Percentiles rank a stretch among this genome's conserved stretches.
These are phyloP conservation scores for Onychostoma macrolepis DNA, from an alignment of 2,113 vertebrate species.

Conservation along the genomic window DNA sequence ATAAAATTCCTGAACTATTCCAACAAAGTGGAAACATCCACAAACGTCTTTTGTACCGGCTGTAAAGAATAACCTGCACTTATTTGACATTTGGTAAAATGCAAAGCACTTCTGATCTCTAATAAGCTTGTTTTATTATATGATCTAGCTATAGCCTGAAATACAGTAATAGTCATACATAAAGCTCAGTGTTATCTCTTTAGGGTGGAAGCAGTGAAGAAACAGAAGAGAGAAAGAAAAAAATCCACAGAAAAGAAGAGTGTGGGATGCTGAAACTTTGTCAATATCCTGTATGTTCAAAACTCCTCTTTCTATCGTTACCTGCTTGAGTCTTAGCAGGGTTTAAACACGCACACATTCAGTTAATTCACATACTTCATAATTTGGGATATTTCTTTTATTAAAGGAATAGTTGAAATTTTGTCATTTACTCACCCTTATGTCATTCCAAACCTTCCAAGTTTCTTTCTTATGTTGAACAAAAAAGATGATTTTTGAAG, in stretches of 20 bases:
- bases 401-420: too few relatives aligned
- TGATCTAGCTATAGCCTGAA: background rate
- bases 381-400: background rate
- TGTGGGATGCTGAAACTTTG: constrained; percentile 39
- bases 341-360: background rate
- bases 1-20: background rate
- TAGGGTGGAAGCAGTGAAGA: constrained; percentile 65
- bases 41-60: background rate
- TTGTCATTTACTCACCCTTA: too few relatives aligned
- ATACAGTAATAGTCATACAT: background rate
- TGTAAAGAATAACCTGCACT: background rate
- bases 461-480: too few relatives aligned
- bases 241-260: constrained; percentile 61
- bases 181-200: constrained; percentile 14
- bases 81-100: background rate
- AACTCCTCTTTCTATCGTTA: background rate
- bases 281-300: constrained; percentile 63
- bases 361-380: background rate
- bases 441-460: too few relatives aligned
- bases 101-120: background rate
- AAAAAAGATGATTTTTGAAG: too few relatives aligned
- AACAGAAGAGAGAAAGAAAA: constrained; percentile 66
- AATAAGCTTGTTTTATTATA: background rate
- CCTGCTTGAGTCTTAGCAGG: too few relatives aligned
- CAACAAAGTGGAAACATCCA: background rate